A percentile compares a stretch with the other conserved stretches of the same genome.
phyloP scores from a whole-genome alignment of 2,888 invertebrate genomes.

The Orgyia antiqua region DNA sequence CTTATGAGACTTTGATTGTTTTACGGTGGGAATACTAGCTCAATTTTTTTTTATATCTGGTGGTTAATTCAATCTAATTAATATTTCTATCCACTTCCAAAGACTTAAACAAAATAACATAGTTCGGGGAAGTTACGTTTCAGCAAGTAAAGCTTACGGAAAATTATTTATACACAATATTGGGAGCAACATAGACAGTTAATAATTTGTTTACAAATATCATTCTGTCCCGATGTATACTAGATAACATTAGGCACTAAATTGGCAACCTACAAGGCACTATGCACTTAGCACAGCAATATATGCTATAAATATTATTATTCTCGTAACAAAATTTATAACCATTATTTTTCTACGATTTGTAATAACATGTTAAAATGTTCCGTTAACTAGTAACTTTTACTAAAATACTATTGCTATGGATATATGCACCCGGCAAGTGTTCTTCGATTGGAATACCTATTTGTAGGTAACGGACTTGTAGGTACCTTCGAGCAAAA shows the following conservation, averaged over 20 bases:
- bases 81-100: slow-evolving; percentile 33
- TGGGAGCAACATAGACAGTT: neutral
- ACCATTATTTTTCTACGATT: slow-evolving; percentile 30
- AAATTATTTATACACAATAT: neutral
- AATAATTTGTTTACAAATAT: slow-evolving; percentile 22
- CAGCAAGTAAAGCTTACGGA: slow-evolving; percentile 15
- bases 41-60: slow-evolving; percentile 58
- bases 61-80: slow-evolving; percentile 58
- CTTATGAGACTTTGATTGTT: slow-evolving; percentile 63
- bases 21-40: slow-evolving; percentile 72
- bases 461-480: no score
- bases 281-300: slow-evolving; percentile 78
- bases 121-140: slow-evolving; percentile 7
- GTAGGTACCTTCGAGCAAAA: no score
- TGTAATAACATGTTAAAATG: slow-evolving; percentile 28
- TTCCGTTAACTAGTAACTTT: slow-evolving; percentile 3
- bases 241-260: slow-evolving; percentile 74
- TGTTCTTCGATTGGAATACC: no score
- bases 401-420: no score
- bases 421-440: no score
- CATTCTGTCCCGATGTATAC: slow-evolving; percentile 42
- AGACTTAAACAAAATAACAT: slow-evolving; percentile 9
- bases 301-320: slow-evolving; percentile 53
- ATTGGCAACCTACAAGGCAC: slow-evolving; percentile 80
- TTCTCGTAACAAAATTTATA: slow-evolving; percentile 44